These are phyloP conservation scores for Cephalopterus ornatus DNA, from an alignment of 2,113 vertebrate species.

Conservation along the genomic window DNA sequence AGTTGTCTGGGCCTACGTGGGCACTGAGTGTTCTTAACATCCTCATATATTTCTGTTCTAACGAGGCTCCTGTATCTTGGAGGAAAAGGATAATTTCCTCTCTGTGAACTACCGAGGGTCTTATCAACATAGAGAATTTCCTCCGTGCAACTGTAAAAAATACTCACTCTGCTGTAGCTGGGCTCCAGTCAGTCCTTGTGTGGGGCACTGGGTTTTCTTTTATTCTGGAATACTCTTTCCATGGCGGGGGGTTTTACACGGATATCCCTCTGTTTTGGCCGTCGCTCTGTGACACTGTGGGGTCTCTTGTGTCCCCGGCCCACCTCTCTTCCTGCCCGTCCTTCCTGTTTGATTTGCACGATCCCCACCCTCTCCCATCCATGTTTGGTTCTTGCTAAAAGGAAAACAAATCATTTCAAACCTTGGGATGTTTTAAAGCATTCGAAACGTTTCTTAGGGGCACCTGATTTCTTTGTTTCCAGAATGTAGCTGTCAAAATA, in stretches of 20 bases:
- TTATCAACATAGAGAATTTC: background rate
- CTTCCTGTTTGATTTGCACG: background rate
- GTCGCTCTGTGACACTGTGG: fast-evolving
- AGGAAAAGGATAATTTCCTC: background rate
- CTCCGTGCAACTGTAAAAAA: background rate
- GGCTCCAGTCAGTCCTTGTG: background rate
- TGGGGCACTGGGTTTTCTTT: background rate
- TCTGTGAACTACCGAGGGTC: background rate
- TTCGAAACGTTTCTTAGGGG: background rate
- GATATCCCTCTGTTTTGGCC: background rate
- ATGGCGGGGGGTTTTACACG: fast-evolving
- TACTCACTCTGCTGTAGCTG: background rate
- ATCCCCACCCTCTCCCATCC: background rate
- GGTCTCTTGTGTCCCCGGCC: background rate
- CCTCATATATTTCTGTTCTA: background rate
- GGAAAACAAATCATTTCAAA: background rate
- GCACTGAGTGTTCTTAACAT: background rate
- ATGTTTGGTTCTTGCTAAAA: background rate
- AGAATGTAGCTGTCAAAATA: background rate
- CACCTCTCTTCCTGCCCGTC: background rate
- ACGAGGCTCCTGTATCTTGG: background rate
- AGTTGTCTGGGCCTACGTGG: slow-evolving; percentile 6
- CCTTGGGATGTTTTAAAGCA: background rate
- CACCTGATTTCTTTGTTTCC: background rate
- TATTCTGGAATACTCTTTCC: background rate